phyloP scores from a whole-genome alignment of 2,797 vertebrate genomes.

The Harpagifer antarcticus region DNA sequence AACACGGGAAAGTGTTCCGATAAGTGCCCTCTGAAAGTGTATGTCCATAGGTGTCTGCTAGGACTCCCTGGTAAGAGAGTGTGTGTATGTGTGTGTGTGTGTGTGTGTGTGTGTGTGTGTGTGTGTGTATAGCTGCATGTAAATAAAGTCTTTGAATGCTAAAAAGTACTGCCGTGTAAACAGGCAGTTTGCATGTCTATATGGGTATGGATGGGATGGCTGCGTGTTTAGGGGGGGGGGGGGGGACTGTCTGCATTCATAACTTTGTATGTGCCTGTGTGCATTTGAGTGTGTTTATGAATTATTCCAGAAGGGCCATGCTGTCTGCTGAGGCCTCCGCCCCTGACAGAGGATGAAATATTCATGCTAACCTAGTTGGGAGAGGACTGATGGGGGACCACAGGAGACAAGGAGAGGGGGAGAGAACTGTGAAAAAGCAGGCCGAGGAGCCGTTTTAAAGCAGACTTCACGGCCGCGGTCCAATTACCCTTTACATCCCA shows the following conservation, averaged over 20 bases:
- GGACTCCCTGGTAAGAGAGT: not conserved
- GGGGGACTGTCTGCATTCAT: conserved; percentile 3
- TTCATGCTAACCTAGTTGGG: conserved; percentile 79
- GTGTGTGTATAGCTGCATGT: not conserved
- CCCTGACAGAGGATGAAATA: conserved; percentile 79
- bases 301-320: conserved; percentile 73
- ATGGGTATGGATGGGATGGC: not conserved
- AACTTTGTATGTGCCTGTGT: conserved; percentile 26
- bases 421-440: conserved; percentile 32
- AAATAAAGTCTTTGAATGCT: not conserved
- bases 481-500: conserved; percentile 47
- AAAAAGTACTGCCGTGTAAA: not conserved
- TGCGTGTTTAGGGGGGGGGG: not conserved
- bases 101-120: no score
- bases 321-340: conserved; percentile 64
- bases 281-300: conserved; percentile 50
- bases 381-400: conserved; percentile 65
- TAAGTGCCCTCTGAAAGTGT: conserved; percentile 6
- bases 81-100: no score
- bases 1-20: conserved; percentile 6
- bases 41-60: not conserved
- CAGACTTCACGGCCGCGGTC: conserved; percentile 31
- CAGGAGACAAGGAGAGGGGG: conserved; percentile 42
- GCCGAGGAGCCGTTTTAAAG: conserved; percentile 34
- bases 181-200: not conserved